phyloP scores from a whole-genome alignment of 2,797 vertebrate species.

The Nannoperca australis region DNA sequence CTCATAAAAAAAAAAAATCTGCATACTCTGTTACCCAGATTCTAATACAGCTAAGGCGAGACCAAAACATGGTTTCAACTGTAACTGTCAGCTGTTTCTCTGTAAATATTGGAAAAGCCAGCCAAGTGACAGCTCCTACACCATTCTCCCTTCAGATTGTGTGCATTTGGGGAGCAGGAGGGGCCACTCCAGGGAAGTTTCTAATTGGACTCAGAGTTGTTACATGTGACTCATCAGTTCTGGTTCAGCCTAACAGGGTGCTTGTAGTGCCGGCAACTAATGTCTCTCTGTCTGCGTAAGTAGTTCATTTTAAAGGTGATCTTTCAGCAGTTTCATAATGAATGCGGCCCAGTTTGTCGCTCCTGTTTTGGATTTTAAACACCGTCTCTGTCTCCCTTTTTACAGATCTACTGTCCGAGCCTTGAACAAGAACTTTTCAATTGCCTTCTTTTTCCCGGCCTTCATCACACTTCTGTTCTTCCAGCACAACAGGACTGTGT shows the following conservation, averaged over 20 bases:
- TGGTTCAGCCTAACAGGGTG: conserved; percentile 94
- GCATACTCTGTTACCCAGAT: neutral
- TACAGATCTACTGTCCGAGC: conserved; percentile 95
- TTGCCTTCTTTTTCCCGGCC: conserved; percentile 98
- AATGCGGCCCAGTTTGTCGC: neutral
- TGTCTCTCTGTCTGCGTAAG: conserved; percentile 97
- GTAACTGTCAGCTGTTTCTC: neutral
- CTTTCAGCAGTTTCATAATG: neutral
- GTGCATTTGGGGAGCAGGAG: conserved; percentile 98
- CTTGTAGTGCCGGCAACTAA: conserved; percentile 96
- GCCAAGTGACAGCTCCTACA: neutral
- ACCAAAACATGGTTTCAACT: neutral
- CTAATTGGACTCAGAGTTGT: conserved; percentile 95
- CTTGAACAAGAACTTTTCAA: conserved; percentile 99
- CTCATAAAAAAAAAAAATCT: neutral
- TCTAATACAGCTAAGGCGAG: neutral
- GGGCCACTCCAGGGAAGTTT: conserved; percentile 98
- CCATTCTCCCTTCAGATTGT: conserved; percentile 87
- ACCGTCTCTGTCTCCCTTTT: conserved; percentile 23
- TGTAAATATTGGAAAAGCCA: neutral
- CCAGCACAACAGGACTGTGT: conserved; percentile 99
- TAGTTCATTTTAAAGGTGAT: conserved; percentile 36
- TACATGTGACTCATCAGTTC: conserved; percentile 94
- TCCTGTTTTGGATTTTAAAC: neutral
- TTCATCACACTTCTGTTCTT: conserved; percentile 98